Conservation (phyloP, 1,140 invertebrate species). For the Geopemphigus sp. region DNA sequence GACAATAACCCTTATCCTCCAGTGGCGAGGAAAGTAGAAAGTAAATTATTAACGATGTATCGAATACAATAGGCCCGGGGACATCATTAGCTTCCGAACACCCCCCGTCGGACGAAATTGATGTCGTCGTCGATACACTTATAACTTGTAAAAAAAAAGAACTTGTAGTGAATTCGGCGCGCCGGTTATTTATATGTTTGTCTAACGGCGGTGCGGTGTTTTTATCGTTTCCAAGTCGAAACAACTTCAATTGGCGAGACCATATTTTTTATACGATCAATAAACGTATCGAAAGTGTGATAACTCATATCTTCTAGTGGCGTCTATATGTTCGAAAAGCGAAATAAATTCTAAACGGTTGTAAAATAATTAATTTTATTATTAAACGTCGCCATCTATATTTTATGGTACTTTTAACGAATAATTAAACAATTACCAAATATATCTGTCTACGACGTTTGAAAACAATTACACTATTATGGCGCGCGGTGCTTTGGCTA, state of each 20-base stretch:
- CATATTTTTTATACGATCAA: neutral
- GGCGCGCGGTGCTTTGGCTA: no score
- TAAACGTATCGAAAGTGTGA: no score
- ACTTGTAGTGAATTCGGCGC: neutral
- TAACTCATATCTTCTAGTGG: no score
- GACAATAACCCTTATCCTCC: conserved; percentile 8
- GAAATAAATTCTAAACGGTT: no score
- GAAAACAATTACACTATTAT: no score
- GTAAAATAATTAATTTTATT: no score
- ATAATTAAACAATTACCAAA: no score
- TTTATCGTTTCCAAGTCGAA: neutral
- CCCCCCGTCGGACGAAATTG: neutral
- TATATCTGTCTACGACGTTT: no score
- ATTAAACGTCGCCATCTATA: no score
- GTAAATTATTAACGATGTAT: conserved; percentile 38
- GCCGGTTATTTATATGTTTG: neutral
- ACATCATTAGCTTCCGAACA: neutral
- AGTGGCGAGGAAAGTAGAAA: neutral
- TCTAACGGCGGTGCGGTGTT: neutral
- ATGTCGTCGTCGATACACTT: conserved; percentile 14
- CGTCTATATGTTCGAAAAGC: no score
- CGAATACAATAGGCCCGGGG: conserved; percentile 7
- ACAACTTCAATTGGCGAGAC: neutral
- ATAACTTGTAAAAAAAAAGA: conserved; percentile 7
- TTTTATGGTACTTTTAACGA: no score